Evolutionary conservation across 1,140 invertebrate genomes (phyloP), one percentile per base, ranked within the genome.

Genomic region (Drosophila littoralis): DNA sequence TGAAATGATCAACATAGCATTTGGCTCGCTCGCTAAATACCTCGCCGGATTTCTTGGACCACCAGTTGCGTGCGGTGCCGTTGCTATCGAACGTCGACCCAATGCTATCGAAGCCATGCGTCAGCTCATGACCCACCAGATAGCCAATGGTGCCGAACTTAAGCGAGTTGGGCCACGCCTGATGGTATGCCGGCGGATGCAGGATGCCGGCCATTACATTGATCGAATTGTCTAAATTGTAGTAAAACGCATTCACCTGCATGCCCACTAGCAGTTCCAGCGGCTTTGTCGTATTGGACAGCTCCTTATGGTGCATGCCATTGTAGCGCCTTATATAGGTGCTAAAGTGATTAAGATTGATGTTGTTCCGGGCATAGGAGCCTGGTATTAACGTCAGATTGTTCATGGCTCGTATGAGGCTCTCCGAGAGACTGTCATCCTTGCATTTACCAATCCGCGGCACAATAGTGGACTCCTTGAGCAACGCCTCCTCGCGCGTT

Each of bases 111-210:
- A 91, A 91, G 2, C 85, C 90, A n/a, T 91, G 90, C 0, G 90
- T 90, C 35, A 91, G 65, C 48, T 91, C 90, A n/a, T 91, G 90
- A 7, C 90, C 90, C 7, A 90, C 67, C 22, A 91, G 43, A 32
- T 82, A 91, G 1, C 90, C 90, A 1, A 91, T 55, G 6, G 89
- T 91, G 22, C 90, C 90, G 28, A 77, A 91, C 74, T 91, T 91
- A 1, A 91, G 45, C 0, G 90, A 79, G 10, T 90, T 70, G 1
- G 90, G 90, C 90, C 90, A 91, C 1, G 55, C 52, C 2, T 75
- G 75, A 81, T 98, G 97, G 92, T 97, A 99, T 82, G 98, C 98
- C 0, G 98, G 98, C 64, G 96, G 95, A 89, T 99, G 98, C 0
- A 99, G 93, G 61, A 99, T 98, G 2, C 98, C 98, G 22, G 98